Base-by-base conservation (phyloP, 1,140 invertebrate genomes). In the Philopotamus ludificatus region DNA sequence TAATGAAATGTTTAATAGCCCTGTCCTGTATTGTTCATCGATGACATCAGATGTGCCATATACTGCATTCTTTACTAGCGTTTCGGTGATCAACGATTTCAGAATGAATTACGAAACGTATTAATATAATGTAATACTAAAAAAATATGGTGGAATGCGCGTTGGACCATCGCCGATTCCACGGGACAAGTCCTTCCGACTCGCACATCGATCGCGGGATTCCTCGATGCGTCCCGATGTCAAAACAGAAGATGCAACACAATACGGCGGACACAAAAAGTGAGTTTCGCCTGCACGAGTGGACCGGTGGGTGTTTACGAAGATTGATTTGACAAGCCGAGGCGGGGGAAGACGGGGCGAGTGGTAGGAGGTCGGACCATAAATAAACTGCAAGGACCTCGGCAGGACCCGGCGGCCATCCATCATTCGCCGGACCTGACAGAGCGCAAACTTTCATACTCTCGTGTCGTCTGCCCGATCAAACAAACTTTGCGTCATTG, bases 291-390 rank as follows among this genome's bases (percentile, higher is more conserved):
- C n/a, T 23, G 49, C 22, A 51, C 18, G 22, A 45, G 16, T 28
- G 34, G 34, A 21, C 42, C 28, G 54, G 28, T 28, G 41, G 57
- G 39, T 34, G 55, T 44, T 45, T 20, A 34, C 15, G 22, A 60
- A 60, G 57, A 60, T 60, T 60, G 57, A 60, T 60, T 47, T 60
- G 57, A 60, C 57, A 47, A 41, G 57, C 44, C n/a, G 20, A 7
- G 57, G 41, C 41, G 57, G 42, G 10, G 44, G 44, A 47, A 16
- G 18, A 34, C 4, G 18, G 44, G 44, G 8, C 44, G 44, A 16
- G 44, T 7, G 8, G 8, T 4, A 34, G 12, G 12, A 7, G 28
- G 28, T 50, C 2, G 28, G 25, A 60, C 57, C 22, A 60, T 60
- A 60, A 60, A 60, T 60, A 60, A 18, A 57, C 53, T 57, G 25